These are phyloP conservation scores for Tipula unca DNA, from an alignment of 2,888 invertebrate species.

Conservation along the genomic window DNA sequence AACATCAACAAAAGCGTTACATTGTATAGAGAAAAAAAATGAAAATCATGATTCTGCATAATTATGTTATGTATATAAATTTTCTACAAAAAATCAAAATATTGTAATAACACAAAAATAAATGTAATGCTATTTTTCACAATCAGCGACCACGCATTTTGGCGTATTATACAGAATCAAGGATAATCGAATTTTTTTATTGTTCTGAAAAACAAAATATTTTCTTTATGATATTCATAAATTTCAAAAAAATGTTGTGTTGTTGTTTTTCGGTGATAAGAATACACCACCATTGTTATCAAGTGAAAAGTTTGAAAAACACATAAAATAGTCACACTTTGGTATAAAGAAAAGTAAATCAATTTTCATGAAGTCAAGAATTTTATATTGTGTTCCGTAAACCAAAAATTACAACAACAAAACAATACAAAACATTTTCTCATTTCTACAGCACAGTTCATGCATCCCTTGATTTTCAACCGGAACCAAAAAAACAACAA, in stretches of 20 bases:
- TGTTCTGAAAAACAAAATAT: not conserved
- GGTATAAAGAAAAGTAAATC: not conserved
- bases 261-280: not conserved
- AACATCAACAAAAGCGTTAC: not conserved
- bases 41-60: not conserved
- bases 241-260: not conserved
- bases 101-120: not conserved
- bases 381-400: not conserved
- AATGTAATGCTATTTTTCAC: not conserved
- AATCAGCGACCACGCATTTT: not conserved
- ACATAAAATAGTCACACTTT: not conserved
- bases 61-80: no score
- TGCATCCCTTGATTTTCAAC: slow-evolving; percentile 8
- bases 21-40: not conserved
- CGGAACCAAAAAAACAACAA: not conserved
- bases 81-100: not conserved
- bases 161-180: not conserved
- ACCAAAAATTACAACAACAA: no score
- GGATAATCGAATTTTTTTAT: not conserved
- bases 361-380: not conserved
- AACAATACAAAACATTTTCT: not conserved
- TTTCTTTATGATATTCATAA: not conserved
- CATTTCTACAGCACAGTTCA: not conserved
- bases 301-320: not conserved
- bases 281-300: not conserved